A percentile compares a stretch with the other conserved stretches of the same genome.
These are phyloP conservation scores for Clarias batrachus DNA, from an alignment of 2,113 vertebrate genomes.

Conservation along the genomic window DNA sequence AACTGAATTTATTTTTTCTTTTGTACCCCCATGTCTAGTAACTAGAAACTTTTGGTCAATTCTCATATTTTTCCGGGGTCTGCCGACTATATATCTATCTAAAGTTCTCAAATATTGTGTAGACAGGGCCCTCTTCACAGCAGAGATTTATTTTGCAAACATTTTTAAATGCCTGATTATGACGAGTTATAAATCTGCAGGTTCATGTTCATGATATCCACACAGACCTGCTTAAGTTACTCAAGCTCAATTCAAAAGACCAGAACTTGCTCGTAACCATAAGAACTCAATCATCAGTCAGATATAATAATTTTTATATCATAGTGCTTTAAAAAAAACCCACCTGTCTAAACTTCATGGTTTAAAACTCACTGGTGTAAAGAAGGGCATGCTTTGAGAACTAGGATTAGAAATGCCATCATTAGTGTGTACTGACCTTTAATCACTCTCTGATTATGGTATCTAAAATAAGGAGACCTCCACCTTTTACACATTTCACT, in stretches of 20 bases:
- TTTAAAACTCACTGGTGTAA: not conserved
- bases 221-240: not conserved
- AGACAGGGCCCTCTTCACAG: not conserved
- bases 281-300: not conserved
- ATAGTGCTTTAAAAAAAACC: not conserved
- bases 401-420: not conserved
- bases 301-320: not conserved
- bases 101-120: not conserved
- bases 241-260: not conserved
- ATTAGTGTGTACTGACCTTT: not conserved
- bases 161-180: not conserved
- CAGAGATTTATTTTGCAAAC: not conserved
- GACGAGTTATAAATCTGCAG: not conserved
- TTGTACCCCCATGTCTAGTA: too few relatives aligned
- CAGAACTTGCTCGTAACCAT: not conserved
- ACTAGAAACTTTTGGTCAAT: too few relatives aligned
- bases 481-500: not conserved
- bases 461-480: not conserved
- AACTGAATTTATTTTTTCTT: too few relatives aligned
- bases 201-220: not conserved
- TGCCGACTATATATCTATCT: too few relatives aligned
- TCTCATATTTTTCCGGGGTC: too few relatives aligned
- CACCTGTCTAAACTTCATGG: not conserved
- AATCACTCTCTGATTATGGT: not conserved
- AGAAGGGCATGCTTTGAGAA: not conserved